Evolutionary conservation across 1,140 invertebrate species (phyloP), one percentile per base, ranked within the genome.

Genomic region (Leptopilina clavipes): DNA sequence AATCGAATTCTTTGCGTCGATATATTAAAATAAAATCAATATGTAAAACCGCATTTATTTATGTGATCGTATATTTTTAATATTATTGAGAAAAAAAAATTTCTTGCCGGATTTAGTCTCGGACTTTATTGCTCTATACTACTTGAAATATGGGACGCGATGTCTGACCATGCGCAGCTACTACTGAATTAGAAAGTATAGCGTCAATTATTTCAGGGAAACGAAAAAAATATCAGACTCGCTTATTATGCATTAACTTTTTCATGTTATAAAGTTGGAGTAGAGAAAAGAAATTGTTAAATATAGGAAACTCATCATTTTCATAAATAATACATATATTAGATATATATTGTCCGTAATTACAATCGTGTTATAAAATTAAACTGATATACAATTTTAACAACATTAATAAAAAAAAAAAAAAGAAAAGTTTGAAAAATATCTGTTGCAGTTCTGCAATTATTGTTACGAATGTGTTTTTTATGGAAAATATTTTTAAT

Each of bases 81-180:
- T 5, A 40, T 40, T 8, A 40, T 3, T 7, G 9, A 8, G 7
- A 8, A 9, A 40, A 25, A 59, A 65, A 65, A 65, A 65, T 65
- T 11, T 22, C 59, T 7, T 31, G 59, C 59, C 59, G 59, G 59
- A 65, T 65, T 65, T 14, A 31, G 22, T 65, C n/a, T n/a, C 56
- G 12, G 54, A 19, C 54, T 56, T 11, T 22, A 56, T 19, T 59
- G 59, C 59, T 65, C 59, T 65, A 65, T 65, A 65, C 59, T 65
- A 65, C 59, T 65, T 65, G 59, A 65, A 59, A 65, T 65, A 65
- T 65, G 25, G 59, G 59, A 65, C 59, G 22, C 25, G 59, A 65
- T 65, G 59, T 25, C 59, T 65, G 59, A 65, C 59, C 59, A 65
- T 65, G 59, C 59, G 59, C 59, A 65, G 25, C 59, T 65, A 65